Evolutionary conservation across 2,888 invertebrate genomes (phyloP).

Genomic region (Diadromus collaris): DNA sequence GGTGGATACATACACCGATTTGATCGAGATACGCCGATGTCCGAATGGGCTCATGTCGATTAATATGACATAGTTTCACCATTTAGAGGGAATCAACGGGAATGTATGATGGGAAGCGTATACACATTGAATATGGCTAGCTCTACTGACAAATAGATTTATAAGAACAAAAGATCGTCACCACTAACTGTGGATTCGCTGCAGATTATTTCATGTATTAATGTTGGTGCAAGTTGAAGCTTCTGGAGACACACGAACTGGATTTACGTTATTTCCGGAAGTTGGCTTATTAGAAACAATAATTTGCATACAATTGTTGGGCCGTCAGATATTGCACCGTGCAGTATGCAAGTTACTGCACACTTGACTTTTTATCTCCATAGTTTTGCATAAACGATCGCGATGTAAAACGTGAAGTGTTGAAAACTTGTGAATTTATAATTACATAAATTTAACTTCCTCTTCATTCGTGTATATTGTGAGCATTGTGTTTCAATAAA

Average conservation of each 20-base stretch:
- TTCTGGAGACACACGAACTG: background rate
- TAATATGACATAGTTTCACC: background rate
- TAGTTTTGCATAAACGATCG: background rate
- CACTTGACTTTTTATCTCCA: no score
- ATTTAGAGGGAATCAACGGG: background rate
- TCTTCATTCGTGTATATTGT: background rate
- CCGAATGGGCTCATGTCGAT: background rate
- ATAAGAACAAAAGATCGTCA: no score
- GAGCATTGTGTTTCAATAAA: no score
- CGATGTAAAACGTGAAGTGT: background rate
- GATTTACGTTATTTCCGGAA: background rate
- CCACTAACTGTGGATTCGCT: background rate
- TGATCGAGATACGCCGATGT: constrained; percentile 1
- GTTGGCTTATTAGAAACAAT: no score
- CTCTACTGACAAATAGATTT: no score
- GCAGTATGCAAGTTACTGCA: no score
- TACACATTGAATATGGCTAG: no score
- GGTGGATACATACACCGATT: background rate
- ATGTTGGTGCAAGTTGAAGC: background rate
- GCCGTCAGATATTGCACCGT: no score
- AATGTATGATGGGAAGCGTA: no score
- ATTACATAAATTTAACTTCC: background rate
- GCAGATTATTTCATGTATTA: background rate
- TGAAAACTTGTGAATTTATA: no score
- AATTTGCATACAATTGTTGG: no score